A percentile compares a stretch with the other conserved stretches of the same genome.
Evolutionary conservation across 2,888 invertebrate species (phyloP).

Genomic region (Halocaridina rubra): DNA sequence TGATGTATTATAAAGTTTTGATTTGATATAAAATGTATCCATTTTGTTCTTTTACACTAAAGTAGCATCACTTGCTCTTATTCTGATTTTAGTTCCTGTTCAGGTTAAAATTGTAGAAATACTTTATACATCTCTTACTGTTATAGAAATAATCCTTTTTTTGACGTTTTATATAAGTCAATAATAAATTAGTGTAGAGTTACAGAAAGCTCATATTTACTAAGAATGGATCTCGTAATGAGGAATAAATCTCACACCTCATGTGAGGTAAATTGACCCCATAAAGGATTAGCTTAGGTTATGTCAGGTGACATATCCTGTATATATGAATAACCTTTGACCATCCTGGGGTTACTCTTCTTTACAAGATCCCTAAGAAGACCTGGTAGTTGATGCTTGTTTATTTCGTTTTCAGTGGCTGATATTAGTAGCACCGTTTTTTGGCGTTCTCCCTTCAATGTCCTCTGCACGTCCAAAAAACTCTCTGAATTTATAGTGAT

Average conservation of each 20-base stretch:
- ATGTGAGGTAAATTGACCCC: not conserved
- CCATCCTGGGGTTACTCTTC: not conserved
- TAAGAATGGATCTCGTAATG: not conserved
- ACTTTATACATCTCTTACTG: too few relatives aligned
- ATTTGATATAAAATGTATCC: too few relatives aligned
- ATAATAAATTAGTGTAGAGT: too few relatives aligned
- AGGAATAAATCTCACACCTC: not conserved
- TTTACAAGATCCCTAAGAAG: not conserved
- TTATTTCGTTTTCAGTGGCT: conserved; percentile 69
- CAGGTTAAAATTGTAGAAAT: too few relatives aligned
- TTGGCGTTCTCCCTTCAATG: conserved; percentile 88
- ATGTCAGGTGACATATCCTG: not conserved
- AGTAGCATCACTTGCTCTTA: too few relatives aligned
- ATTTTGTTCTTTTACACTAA: too few relatives aligned
- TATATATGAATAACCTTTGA: not conserved
- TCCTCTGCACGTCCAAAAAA: conserved; percentile 91
- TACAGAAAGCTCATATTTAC: too few relatives aligned
- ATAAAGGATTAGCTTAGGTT: not conserved
- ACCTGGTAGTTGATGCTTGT: not conserved
- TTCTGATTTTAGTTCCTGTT: too few relatives aligned
- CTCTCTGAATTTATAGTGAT: conserved; percentile 92
- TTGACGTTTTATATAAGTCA: too few relatives aligned
- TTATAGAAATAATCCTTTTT: too few relatives aligned
- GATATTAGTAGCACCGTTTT: conserved; percentile 83
- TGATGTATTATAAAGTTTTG: too few relatives aligned